Evolutionary conservation across 2,888 invertebrate species (phyloP), one percentile per base, ranked within the genome.

Genomic region (Drosophila greeni): DNA sequence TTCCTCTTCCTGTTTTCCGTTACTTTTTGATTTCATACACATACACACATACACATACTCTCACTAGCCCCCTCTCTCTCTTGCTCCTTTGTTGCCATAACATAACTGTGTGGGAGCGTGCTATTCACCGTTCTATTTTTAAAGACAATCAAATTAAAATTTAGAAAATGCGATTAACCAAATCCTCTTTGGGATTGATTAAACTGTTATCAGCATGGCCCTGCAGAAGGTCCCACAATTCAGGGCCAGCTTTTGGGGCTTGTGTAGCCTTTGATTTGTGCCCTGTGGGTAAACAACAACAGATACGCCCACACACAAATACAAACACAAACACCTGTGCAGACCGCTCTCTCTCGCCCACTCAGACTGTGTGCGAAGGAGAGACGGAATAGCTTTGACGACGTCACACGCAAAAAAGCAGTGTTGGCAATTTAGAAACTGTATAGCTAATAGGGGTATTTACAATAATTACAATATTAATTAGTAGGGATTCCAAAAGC

Each of bases 361-460:
- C 24, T 9, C 18, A 2, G 18, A 12, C 5, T 42, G 23, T 16
- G 53, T 23, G 37, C 18, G 16, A 18, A n/a, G 11, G 34, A 11
- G 33, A 20, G 31, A 20, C 16, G 3, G 43, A 29, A 5, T 3
- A 29, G 18, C 18, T 48, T 24, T 48, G 42, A 76, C 80, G 80
- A 76, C 76, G 76, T 76, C 80, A 76, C 49, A 53, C 39, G 45
- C 51, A 11, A 39, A 11, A 39, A 45, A 33, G 4, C 14, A 48
- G 48, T 33, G 18, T 20, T 48, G 48, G 31, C 31, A 5, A 31
- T 20, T 47, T 1, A 7, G 11, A 47, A 14, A 14, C 14, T 20
- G 11, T 3, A 7, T 14, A 48, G 47, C 20, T 14, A 31, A 31
- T 29, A 6, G 1, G 7, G 7, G 11, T n/a, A 12, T 26, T 26